These are phyloP conservation scores for Apocheima hispidaria DNA, from an alignment of 2,888 invertebrate genomes.

Conservation along the genomic window DNA sequence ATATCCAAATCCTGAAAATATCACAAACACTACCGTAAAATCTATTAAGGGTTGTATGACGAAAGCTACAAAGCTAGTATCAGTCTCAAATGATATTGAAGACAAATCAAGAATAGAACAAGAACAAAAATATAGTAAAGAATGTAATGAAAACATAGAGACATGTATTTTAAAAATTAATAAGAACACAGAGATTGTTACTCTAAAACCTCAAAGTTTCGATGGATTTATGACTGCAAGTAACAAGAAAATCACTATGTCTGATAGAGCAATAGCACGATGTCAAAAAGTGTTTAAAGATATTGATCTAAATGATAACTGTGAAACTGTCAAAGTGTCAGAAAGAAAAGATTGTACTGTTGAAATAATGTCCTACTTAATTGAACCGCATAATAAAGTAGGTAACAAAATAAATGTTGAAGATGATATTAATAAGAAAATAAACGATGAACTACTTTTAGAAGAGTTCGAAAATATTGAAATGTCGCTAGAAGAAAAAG, in stretches of 20 bases:
- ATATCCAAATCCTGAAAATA: constrained; percentile 8
- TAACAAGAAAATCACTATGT: constrained; percentile 53
- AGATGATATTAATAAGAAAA: constrained; percentile 28
- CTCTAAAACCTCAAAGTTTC: constrained; percentile 34
- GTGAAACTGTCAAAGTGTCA: neutral
- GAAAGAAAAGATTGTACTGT: neutral
- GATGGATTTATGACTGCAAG: constrained; percentile 68
- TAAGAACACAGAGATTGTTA: neutral
- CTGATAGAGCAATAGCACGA: constrained; percentile 3
- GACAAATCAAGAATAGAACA: neutral
- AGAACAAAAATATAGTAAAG: neutral
- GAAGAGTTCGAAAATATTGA: constrained; percentile 60
- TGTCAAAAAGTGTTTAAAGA: constrained; percentile 23
- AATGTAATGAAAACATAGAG: neutral
- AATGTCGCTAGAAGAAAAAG: constrained; percentile 51
- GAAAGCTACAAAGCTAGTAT: neutral
- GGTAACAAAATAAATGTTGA: constrained; percentile 30
- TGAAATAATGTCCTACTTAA: neutral
- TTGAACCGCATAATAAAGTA: neutral
- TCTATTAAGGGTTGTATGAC: neutral
- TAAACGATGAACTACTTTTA: constrained; percentile 44
- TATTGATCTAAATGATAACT: constrained; percentile 12
- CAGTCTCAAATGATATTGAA: neutral
- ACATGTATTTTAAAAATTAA: neutral
- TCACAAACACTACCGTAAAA: neutral